Conservation (phyloP, 1,140 invertebrate species). For the Lamellibrachia luymesi region DNA sequence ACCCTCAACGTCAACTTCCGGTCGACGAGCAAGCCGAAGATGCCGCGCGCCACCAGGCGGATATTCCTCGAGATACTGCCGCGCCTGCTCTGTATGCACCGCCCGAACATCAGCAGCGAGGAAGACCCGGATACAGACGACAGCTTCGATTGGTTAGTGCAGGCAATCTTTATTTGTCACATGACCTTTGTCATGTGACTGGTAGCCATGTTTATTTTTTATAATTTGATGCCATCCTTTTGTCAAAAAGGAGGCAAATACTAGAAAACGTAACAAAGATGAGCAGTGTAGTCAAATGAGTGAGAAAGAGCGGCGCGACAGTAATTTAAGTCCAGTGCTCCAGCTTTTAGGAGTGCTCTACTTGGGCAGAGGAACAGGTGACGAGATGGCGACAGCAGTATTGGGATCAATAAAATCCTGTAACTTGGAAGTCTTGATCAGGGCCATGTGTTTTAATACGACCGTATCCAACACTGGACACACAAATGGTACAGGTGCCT, state of each 20-base stretch:
- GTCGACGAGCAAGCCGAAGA: background rate
- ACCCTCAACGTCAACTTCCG: conserved; percentile 91
- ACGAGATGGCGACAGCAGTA: too few species aligned
- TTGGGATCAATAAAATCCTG: too few species aligned
- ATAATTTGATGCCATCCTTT: too few species aligned
- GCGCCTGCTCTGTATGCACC: conserved; percentile 1
- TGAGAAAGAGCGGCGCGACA: background rate
- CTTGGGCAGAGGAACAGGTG: too few species aligned
- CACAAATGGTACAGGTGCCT: too few species aligned
- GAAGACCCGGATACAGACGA: background rate
- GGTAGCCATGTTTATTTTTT: background rate
- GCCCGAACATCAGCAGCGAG: background rate
- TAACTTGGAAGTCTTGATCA: too few species aligned
- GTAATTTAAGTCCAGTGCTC: background rate
- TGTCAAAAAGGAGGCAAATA: background rate
- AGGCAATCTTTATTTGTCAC: too few species aligned
- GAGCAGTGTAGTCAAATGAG: background rate
- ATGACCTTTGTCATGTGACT: background rate
- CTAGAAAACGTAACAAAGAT: background rate
- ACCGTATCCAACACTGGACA: too few species aligned
- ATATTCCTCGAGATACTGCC: conserved; percentile 17
- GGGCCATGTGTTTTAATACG: too few species aligned
- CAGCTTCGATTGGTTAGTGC: background rate
- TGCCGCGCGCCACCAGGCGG: background rate
- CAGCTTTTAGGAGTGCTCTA: too few species aligned